A percentile compares a stretch with the other conserved stretches of the same genome.
phyloP scores from a whole-genome alignment of 2,113 vertebrate species.

The Corythornis vintsioides region DNA sequence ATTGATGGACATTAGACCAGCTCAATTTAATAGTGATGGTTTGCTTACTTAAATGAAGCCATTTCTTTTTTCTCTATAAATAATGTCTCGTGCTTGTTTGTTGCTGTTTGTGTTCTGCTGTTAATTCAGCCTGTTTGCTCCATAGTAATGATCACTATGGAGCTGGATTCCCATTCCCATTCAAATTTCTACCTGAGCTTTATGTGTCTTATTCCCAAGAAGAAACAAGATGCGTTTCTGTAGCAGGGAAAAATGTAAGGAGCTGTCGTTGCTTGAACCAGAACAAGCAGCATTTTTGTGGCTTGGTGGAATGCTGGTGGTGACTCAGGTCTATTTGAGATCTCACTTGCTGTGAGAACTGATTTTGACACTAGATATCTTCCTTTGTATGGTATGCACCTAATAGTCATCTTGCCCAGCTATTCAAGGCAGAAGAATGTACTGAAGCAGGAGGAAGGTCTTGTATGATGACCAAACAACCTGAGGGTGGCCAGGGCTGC shows the following conservation, averaged over 20 bases:
- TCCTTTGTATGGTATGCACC: background rate
- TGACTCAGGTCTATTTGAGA: background rate
- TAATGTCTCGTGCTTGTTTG: background rate
- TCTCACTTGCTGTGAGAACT: background rate
- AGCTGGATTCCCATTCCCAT: background rate
- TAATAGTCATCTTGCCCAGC: background rate
- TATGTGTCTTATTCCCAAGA: background rate
- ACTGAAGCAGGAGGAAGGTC: background rate
- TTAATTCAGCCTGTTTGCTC: background rate
- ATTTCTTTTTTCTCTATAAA: background rate
- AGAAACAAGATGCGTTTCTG: background rate
- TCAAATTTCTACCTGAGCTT: background rate
- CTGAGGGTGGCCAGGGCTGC: background rate
- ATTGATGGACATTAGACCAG: background rate
- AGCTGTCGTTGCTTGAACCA: background rate
- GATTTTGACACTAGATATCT: background rate
- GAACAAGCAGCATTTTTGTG: background rate
- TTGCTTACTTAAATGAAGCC: background rate
- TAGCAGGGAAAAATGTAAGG: background rate
- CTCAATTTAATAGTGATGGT: background rate
- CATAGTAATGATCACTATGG: rapidly evolving
- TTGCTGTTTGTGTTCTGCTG: background rate
- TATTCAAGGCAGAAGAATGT: background rate
- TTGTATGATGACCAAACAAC: rapidly evolving
- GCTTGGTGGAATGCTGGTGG: background rate